phyloP scores from a whole-genome alignment of 2,113 vertebrate genomes.

The Antechinus flavipes region DNA sequence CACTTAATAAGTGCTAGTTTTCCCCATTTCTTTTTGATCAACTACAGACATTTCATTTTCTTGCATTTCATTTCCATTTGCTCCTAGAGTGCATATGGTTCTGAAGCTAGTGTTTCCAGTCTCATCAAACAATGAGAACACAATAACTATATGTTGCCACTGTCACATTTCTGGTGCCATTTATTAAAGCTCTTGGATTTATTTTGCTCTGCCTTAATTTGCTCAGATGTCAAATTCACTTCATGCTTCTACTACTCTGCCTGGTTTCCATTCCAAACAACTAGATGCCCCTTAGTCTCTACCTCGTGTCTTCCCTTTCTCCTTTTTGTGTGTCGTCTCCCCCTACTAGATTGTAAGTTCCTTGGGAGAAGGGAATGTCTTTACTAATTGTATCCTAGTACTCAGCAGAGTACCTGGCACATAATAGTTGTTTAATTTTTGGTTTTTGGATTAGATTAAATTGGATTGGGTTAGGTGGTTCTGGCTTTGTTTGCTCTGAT shows the following conservation, averaged over 20 bases:
- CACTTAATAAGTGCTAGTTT: neutral
- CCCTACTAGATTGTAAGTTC: neutral
- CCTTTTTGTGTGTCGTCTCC: neutral
- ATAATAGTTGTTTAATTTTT: neutral
- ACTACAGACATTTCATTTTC: neutral
- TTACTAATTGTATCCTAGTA: neutral
- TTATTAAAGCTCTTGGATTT: neutral
- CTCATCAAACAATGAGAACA: neutral
- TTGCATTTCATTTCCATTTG: neutral
- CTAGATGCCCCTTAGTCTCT: neutral
- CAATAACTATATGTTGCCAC: neutral
- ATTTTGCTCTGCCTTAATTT: neutral
- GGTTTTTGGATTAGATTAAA: neutral
- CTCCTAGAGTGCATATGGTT: neutral
- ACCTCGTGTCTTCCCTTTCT: neutral
- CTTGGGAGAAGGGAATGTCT: neutral
- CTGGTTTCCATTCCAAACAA: neutral
- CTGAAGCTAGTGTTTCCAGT: neutral
- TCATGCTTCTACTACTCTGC: neutral
- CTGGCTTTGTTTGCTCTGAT: neutral
- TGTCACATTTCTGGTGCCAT: neutral
- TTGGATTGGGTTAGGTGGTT: neutral
- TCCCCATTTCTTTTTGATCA: neutral
- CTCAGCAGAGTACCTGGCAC: neutral
- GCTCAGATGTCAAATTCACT: neutral